These are phyloP conservation scores for Halisarca cf. caerulea DNA, from an alignment of 37 sponge, comb jelly and placozoan genomes.

Conservation along the genomic window DNA sequence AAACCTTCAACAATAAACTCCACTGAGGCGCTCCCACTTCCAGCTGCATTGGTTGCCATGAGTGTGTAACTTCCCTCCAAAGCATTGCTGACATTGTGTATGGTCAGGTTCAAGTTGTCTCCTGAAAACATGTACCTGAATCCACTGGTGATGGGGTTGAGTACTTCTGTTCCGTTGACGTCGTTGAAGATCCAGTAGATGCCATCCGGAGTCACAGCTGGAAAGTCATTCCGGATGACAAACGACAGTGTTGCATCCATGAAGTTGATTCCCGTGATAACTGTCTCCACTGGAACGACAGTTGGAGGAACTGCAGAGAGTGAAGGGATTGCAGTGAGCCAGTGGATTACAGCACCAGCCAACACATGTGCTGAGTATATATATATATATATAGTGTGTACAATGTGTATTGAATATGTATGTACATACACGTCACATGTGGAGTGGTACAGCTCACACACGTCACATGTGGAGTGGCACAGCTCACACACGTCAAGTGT, in stretches of 20 bases:
- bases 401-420: too few species aligned
- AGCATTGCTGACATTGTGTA: slow-evolving; percentile 21
- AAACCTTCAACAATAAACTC: slow-evolving; percentile 60
- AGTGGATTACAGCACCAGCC: neutral
- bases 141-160: neutral
- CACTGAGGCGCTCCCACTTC: slow-evolving; percentile 12
- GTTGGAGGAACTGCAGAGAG: slow-evolving; percentile 59
- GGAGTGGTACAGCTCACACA: too few species aligned
- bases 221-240: slow-evolving; percentile 48
- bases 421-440: too few species aligned
- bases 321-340: neutral
- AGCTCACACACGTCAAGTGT: too few species aligned
- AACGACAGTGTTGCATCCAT: slow-evolving; percentile 29
- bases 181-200: slow-evolving; percentile 48
- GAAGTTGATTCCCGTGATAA: slow-evolving; percentile 27
- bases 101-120: slow-evolving; percentile 3
- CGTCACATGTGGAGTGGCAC: too few species aligned
- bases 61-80: slow-evolving; percentile 68
- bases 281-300: slow-evolving; percentile 25
- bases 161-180: neutral
- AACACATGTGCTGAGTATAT: too few species aligned
- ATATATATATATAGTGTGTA: too few species aligned
- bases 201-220: slow-evolving; percentile 26
- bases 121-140: neutral
- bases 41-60: slow-evolving; percentile 62